Base-by-base conservation (phyloP, 2,113 vertebrate species). In the Rostratula benghalensis region DNA sequence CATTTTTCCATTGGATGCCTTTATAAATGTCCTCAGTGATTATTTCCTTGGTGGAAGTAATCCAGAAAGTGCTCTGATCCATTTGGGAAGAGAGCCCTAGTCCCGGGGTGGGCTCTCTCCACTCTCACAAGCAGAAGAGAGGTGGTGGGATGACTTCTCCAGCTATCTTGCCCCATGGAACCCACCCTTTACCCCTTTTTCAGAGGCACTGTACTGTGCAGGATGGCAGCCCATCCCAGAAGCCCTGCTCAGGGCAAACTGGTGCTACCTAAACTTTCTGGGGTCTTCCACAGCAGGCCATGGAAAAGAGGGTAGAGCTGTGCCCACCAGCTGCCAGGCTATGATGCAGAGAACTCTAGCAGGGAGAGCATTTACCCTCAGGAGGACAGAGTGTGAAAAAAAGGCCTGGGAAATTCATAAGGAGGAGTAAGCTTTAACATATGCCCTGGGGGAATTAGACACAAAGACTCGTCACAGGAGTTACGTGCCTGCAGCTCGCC, bases 101-200 rank as follows among this genome's bases (percentile, higher is more conserved):
- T 11, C 30, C 21, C 41, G 16, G 17, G 27, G 4, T 1, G 5
- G 25, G n/a, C 7, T 64, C 4, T 35, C 27, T 54, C 33, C 51
- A 48, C 31, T 27, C 57, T 51, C 25, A 25, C 20, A 28, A 25
- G 21, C 27, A 83, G 64, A 22, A 23, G 19, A 19, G 43, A 45
- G 25, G 21, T 2, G 1, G 12, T 48, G 30, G 7, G 37, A 11
- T 69, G 61, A 33, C 35, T 71, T 86, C 28, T 51, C 18, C 27
- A 54, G 45, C 25, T 19, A 4, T 16, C 25, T 14, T 2, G 1
- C 14, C 1, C 3, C 1, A 12, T 7, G 22, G 43, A 80, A 6
- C 46, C 46, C 37, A 33, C 15, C 20, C 9, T 22, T 43, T 28
- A 18, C 27, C 30, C 54, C 76, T 68, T 0, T 1, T 30, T 46